Conservation (phyloP, 2,797 vertebrate genomes). For the Chlorospingus flavigularis region DNA sequence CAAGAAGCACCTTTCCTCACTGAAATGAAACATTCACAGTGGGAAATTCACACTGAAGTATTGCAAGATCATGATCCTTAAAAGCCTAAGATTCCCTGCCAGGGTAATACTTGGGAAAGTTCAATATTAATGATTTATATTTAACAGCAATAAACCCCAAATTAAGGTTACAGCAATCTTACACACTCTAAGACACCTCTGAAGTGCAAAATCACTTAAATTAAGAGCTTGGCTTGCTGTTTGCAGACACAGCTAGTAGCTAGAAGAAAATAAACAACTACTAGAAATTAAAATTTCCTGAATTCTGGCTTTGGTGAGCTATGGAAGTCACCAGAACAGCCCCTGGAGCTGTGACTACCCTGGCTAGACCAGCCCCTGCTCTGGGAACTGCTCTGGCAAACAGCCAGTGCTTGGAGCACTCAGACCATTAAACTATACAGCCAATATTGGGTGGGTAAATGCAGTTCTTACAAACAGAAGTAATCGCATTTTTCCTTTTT, state of each 20-base stretch:
- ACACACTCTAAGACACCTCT: background rate
- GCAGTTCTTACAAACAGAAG: background rate
- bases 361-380: background rate
- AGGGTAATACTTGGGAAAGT: background rate
- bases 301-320: background rate
- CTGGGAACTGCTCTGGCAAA: background rate
- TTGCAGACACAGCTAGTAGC: background rate
- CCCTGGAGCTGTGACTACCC: background rate
- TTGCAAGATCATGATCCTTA: background rate
- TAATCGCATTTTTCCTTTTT: background rate
- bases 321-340: background rate
- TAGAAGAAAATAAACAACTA: background rate
- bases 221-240: background rate
- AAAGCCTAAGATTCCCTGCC: background rate
- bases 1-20: background rate
- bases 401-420: background rate
- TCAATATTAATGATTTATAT: background rate
- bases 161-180: background rate
- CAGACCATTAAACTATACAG: background rate
- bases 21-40: background rate
- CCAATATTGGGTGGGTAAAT: background rate
- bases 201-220: background rate
- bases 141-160: background rate
- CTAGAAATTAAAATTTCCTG: background rate
- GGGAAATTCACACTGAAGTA: background rate